These are phyloP conservation scores for Diogma glabrata DNA, from an alignment of 2,888 invertebrate species.

Conservation along the genomic window DNA sequence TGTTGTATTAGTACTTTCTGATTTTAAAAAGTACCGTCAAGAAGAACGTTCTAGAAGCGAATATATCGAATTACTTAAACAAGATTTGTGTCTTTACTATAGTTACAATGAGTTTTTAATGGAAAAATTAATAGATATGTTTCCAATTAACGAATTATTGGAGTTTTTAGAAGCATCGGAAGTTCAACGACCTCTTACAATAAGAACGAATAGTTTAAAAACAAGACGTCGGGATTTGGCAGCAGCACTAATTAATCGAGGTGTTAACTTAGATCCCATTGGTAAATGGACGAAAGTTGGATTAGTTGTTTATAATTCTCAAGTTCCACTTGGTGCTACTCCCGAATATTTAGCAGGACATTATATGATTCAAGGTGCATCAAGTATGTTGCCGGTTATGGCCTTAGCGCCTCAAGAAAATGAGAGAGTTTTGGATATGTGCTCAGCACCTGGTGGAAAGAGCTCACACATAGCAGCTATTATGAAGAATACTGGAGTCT, in stretches of 20 bases:
- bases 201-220: slow-evolving; percentile 91
- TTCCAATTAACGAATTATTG: slow-evolving; percentile 72
- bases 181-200: slow-evolving; percentile 85
- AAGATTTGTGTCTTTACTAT: slow-evolving; percentile 87
- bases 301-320: slow-evolving; percentile 88
- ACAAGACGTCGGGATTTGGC: slow-evolving; percentile 85
- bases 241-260: slow-evolving; percentile 87
- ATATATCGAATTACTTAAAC: slow-evolving; percentile 64
- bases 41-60: slow-evolving; percentile 62
- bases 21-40: slow-evolving; percentile 62
- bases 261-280: slow-evolving; percentile 95
- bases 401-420: slow-evolving; percentile 93
- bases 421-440: slow-evolving; percentile 91
- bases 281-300: slow-evolving; percentile 99
- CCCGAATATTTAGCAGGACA: slow-evolving; percentile 98
- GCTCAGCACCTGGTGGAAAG: slow-evolving; percentile 97
- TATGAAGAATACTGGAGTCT: slow-evolving; percentile 95
- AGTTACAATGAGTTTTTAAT: slow-evolving; percentile 95
- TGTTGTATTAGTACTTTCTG: slow-evolving; percentile 62
- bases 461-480: slow-evolving; percentile 94
- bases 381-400: slow-evolving; percentile 96
- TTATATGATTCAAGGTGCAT: slow-evolving; percentile 93
- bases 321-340: slow-evolving; percentile 95
- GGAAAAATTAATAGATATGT: slow-evolving; percentile 81
- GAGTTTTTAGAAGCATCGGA: slow-evolving; percentile 97